Base-by-base conservation (phyloP, 2,888 invertebrate genomes). In the Plebejus melissa region DNA sequence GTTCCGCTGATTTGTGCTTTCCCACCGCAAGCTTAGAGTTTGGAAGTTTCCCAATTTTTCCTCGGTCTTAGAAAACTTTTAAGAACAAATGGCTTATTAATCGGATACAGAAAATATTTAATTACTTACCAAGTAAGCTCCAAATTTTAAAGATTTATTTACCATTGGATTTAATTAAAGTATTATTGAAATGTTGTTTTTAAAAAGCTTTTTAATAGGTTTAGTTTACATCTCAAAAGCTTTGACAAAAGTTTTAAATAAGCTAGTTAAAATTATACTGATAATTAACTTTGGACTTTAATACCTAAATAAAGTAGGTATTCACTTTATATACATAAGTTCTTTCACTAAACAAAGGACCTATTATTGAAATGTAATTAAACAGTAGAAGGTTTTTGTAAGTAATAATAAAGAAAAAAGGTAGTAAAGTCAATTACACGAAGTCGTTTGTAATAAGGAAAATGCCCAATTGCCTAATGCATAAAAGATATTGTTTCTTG, bases 1-100 rank as follows among this genome's bases (percentile, higher is more conserved):
- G 70, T 41, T 41, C 16, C 41, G 70, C 38, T 70, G 70, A 70
- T 70, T 70, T 70, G 11, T 41, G 65, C 32, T 65, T 32, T 65
- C 60, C 65, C 32, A 65, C 65, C 65, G 32, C 65, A 65, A 32
- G 65, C 65, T 65, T 65, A 32, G 16, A 65, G 65, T 65, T 65
- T 16, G 13, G 16, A 65, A 65, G 65, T 36, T 32, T 28, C 5
- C 65, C 32, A 4, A 32, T 65, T 65, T 65, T 13, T 65, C 11
- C 11, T 65, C 1, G 13, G 13, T 16, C 13, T 65, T 65, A 65
- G 16, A 36, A 32, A 65, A 36, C 32, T 36, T 65, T 65, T 65
- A 4, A 16, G 32, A 65, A 65, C 16, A 65, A 65, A 65, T 65
- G 13, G 1, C 11, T 65, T 65, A 65, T 65, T 65, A 65, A 36